Evolutionary conservation across 2,797 vertebrate genomes (phyloP).

Genomic region (Enteromius trimaculatus): DNA sequence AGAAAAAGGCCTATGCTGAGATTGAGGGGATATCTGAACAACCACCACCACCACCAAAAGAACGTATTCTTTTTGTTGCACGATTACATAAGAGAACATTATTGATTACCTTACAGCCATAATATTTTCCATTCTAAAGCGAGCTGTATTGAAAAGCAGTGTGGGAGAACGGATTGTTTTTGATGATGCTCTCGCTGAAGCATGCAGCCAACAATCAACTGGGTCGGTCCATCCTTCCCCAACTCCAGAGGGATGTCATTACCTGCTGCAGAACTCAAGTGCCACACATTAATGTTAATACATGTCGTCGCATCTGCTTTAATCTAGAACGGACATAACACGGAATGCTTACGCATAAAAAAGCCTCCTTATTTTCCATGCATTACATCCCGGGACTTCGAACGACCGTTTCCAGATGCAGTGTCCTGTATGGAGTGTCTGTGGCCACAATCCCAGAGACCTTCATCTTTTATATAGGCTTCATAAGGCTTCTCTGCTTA

Average conservation of each 20-base stretch:
- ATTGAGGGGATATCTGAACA: neutral
- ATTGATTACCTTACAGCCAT: neutral
- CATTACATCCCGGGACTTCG: neutral
- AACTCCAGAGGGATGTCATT: conserved; percentile 23
- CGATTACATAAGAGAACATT: neutral
- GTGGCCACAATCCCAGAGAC: neutral
- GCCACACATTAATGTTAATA: conserved; percentile 37
- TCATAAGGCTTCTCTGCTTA: conserved; percentile 20
- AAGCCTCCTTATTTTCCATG: neutral
- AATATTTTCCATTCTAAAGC: neutral
- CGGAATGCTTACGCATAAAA: neutral
- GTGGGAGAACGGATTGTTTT: neutral
- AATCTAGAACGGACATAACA: neutral
- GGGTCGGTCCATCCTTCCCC: neutral
- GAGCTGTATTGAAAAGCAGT: neutral
- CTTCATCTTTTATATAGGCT: conserved; percentile 27
- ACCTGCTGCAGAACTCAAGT: conserved; percentile 30
- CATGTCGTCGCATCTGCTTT: conserved; percentile 7
- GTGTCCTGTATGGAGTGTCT: neutral
- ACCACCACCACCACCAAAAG: neutral
- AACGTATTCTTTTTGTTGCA: neutral
- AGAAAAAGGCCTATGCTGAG: neutral
- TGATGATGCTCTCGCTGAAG: conserved; percentile 4
- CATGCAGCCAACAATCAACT: conserved; percentile 1
- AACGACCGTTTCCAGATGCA: neutral